Percentiles rank a stretch among this genome's conserved stretches.
phyloP scores from a whole-genome alignment of 2,797 vertebrate species.

The Microctenopoma stevenorrisi region DNA sequence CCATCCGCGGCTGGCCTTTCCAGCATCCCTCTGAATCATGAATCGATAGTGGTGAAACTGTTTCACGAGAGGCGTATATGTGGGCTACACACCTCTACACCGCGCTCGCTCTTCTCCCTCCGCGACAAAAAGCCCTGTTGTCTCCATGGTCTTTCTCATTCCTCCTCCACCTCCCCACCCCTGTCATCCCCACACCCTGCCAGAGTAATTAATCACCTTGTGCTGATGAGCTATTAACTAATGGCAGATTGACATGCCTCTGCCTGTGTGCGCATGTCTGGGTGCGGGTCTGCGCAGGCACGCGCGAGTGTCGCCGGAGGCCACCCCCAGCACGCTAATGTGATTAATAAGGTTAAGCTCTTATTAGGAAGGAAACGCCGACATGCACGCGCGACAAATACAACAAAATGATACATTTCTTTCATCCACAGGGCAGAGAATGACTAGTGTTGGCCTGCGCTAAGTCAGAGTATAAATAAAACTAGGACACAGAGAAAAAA shows the following conservation, averaged over 20 bases:
- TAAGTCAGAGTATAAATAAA: slow-evolving; percentile 46
- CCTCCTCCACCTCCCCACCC: slow-evolving; percentile 45
- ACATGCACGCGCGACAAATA: slow-evolving; percentile 3
- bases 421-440: slow-evolving; percentile 37
- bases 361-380: slow-evolving; percentile 63
- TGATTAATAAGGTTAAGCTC: slow-evolving; percentile 83
- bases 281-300: slow-evolving; percentile 35
- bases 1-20: slow-evolving; percentile 20
- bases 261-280: slow-evolving; percentile 66
- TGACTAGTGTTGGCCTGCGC: slow-evolving; percentile 35
- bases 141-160: slow-evolving; percentile 63
- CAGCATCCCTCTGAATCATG: slow-evolving; percentile 24
- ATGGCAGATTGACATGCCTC: slow-evolving; percentile 80
- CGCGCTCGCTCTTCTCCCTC: slow-evolving; percentile 45
- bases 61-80: slow-evolving; percentile 25
- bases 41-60: slow-evolving; percentile 65
- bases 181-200: slow-evolving; percentile 69
- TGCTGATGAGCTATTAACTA: slow-evolving; percentile 83
- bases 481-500: slow-evolving; percentile 46
- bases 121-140: slow-evolving; percentile 30
- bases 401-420: slow-evolving; percentile 17
- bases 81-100: background rate
- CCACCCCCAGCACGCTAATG: slow-evolving; percentile 72
- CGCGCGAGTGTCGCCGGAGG: slow-evolving; percentile 62
- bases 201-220: slow-evolving; percentile 82